Percentiles rank a stretch among this genome's conserved stretches.
Conservation (phyloP, 2,113 vertebrate genomes). For the Tenrec ecaudatus region DNA sequence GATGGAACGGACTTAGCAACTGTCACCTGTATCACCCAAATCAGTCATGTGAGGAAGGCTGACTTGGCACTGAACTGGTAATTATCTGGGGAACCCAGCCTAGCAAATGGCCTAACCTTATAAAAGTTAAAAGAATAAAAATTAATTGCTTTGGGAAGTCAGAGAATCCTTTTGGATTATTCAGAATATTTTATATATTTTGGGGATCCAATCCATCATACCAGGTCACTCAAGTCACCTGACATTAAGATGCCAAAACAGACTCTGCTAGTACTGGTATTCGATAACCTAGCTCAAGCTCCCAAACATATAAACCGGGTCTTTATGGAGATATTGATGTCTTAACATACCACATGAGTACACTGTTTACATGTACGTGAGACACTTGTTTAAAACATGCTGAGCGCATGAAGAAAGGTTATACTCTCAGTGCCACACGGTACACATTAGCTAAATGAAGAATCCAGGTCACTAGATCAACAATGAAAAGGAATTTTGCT, state of each 20-base stretch:
- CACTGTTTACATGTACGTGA: neutral
- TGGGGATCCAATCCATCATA: neutral
- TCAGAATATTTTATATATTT: constrained; percentile 4
- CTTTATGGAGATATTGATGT: neutral
- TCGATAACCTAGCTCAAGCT: neutral
- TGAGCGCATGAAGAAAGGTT: neutral
- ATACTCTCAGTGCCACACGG: neutral
- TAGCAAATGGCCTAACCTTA: constrained; percentile 55
- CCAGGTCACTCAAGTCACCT: neutral
- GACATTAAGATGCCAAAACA: constrained; percentile 26
- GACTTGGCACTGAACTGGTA: constrained; percentile 41
- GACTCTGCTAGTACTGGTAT: neutral
- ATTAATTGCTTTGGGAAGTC: constrained; percentile 48
- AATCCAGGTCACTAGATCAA: neutral
- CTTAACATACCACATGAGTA: neutral
- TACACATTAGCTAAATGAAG: neutral
- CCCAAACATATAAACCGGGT: neutral
- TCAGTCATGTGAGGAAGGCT: constrained; percentile 64
- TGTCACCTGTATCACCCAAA: constrained; percentile 70
- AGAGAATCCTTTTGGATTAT: constrained; percentile 4
- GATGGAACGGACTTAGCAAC: constrained; percentile 71
- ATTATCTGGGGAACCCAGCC: constrained; percentile 67
- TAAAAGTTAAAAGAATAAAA: constrained; percentile 57
- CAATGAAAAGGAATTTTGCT: neutral
- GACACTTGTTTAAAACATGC: neutral